These are phyloP conservation scores for Dicroscelio sp. DNA, from an alignment of 2,888 invertebrate species.

Conservation along the genomic window DNA sequence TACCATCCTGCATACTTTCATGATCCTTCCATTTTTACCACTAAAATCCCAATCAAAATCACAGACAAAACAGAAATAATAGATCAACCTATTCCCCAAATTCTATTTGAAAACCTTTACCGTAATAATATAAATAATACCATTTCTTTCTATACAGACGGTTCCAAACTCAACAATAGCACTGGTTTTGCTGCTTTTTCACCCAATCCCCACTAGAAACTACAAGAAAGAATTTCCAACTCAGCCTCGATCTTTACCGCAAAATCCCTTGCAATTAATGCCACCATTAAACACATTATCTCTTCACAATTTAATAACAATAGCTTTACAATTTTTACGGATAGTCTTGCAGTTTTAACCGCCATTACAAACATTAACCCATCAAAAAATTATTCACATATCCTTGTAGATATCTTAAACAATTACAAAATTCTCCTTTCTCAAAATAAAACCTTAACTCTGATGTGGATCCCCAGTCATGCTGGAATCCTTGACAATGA, in stretches of 20 bases:
- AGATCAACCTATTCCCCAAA: neutral
- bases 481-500: neutral
- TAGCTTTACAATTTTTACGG: neutral
- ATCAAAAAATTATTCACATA: neutral
- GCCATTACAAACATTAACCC: too few relatives aligned
- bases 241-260: conserved; percentile 27
- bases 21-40: too few relatives aligned
- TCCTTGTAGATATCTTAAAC: neutral
- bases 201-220: neutral
- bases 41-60: too few relatives aligned
- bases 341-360: conserved; percentile 27
- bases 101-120: neutral
- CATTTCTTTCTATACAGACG: conserved; percentile 14
- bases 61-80: neutral
- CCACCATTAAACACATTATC: neutral
- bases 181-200: neutral
- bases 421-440: neutral
- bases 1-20: too few relatives aligned
- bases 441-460: neutral
- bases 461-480: conserved; percentile 20
- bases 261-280: neutral
- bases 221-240: neutral
- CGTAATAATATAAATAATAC: neutral
- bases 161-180: neutral
- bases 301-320: neutral